Percentiles rank a stretch among this genome's conserved stretches.
Conservation (phyloP, 2,113 vertebrate species). For the Eonycteris spelaea region DNA sequence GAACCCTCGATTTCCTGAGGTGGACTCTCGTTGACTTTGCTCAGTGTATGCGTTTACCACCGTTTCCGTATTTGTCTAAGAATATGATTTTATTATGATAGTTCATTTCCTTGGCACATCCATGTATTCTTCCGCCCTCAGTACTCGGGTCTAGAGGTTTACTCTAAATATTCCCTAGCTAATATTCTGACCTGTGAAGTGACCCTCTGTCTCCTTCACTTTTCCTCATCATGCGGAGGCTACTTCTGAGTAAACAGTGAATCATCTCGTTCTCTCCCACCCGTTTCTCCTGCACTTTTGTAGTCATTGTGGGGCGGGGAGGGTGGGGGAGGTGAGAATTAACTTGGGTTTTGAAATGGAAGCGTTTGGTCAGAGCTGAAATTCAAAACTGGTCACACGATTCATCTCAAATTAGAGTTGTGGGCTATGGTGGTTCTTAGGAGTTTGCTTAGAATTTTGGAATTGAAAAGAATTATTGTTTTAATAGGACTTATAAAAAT, state of each 20-base stretch:
- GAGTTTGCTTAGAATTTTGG: constrained; percentile 39
- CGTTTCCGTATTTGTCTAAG: not conserved
- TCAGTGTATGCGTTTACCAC: not conserved
- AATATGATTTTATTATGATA: not conserved
- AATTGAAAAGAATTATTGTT: constrained; percentile 54
- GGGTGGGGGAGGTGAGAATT: not conserved
- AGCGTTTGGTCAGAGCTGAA: constrained; percentile 18
- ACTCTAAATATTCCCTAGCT: not conserved
- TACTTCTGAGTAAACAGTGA: not conserved
- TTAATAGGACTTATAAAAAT: constrained; percentile 39
- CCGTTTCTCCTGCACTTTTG: not conserved
- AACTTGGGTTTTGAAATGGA: constrained; percentile 28
- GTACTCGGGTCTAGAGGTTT: not conserved
- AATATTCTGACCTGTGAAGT: not conserved
- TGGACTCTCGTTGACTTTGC: not conserved
- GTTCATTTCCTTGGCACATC: not conserved
- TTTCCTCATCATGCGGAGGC: not conserved
- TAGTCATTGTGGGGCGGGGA: not conserved
- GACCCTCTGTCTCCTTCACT: not conserved
- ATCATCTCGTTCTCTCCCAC: not conserved
- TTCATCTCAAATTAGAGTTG: not conserved
- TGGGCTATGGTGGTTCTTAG: not conserved
- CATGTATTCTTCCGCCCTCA: not conserved
- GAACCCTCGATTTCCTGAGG: not conserved
- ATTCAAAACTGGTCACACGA: constrained; percentile 22